These are phyloP conservation scores for Campoplex nolae DNA, from an alignment of 2,888 invertebrate genomes.

Conservation along the genomic window DNA sequence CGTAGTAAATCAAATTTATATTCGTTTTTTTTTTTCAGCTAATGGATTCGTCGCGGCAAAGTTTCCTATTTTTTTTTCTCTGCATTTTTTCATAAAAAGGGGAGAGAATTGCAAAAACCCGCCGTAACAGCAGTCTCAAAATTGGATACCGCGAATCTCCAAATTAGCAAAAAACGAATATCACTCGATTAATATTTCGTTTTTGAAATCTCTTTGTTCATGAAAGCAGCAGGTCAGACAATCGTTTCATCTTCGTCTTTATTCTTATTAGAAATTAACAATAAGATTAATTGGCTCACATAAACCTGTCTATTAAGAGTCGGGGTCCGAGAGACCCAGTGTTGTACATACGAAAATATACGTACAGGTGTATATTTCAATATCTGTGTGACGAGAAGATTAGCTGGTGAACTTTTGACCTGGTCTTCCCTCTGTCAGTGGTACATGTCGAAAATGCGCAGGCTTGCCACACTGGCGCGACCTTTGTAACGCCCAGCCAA, in stretches of 20 bases:
- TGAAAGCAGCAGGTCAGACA: neutral
- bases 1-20: neutral
- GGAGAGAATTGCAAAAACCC: too few species aligned
- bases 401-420: constrained; percentile 76
- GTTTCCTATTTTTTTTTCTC: too few species aligned
- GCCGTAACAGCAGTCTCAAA: too few species aligned
- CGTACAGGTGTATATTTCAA: neutral
- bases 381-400: constrained; percentile 61
- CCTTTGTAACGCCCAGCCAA: constrained; percentile 67
- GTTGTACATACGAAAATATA: neutral
- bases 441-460: constrained; percentile 31
- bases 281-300: neutral
- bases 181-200: too few species aligned
- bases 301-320: neutral
- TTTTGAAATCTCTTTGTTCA: neutral
- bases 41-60: neutral
- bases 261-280: neutral
- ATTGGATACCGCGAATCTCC: too few species aligned
- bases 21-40: neutral
- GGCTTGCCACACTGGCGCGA: constrained; percentile 58
- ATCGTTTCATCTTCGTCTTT: neutral
- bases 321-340: neutral
- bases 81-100: too few species aligned
- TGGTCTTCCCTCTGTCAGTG: constrained; percentile 62
- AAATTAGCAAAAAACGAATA: too few species aligned